phyloP scores from a whole-genome alignment of 2,797 vertebrate species.

The Crax fasciolata region DNA sequence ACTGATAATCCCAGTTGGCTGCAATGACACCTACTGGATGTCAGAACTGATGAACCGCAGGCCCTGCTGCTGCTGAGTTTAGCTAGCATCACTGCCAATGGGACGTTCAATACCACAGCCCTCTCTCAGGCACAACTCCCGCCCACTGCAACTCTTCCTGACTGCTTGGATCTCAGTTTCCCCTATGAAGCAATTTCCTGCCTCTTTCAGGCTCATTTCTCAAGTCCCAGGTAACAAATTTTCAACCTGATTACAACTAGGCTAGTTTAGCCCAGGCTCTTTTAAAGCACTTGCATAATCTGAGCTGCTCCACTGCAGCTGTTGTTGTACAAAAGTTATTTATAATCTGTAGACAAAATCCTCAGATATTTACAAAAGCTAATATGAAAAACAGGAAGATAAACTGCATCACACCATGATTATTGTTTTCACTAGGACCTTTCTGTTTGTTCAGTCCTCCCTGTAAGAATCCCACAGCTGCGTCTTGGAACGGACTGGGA shows the following conservation, averaged over 20 bases:
- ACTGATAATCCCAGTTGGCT: slow-evolving; percentile 28
- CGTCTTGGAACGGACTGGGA: slow-evolving; percentile 6
- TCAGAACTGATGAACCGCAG: slow-evolving; percentile 30
- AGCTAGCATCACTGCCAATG: slow-evolving; percentile 7
- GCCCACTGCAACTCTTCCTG: not conserved
- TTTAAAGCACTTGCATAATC: slow-evolving; percentile 16
- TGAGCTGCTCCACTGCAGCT: slow-evolving; percentile 23
- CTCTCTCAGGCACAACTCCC: slow-evolving; percentile 12
- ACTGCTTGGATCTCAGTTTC: slow-evolving; percentile 6
- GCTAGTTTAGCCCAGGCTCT: slow-evolving; percentile 6
- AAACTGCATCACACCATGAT: not conserved
- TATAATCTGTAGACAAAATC: slow-evolving; percentile 62
- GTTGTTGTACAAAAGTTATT: slow-evolving; percentile 56
- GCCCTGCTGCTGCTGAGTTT: not conserved
- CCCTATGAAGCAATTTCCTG: slow-evolving; percentile 66
- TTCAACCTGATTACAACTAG: slow-evolving; percentile 33
- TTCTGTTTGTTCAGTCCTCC: slow-evolving; percentile 15
- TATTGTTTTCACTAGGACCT: slow-evolving; percentile 47
- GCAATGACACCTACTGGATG: slow-evolving; percentile 43
- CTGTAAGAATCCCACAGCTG: slow-evolving; percentile 56
- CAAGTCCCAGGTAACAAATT: slow-evolving; percentile 60
- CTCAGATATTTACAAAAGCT: slow-evolving; percentile 54
- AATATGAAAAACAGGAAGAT: slow-evolving; percentile 56
- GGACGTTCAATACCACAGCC: not conserved
- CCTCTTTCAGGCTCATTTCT: slow-evolving; percentile 39